A percentile compares a stretch with the other conserved stretches of the same genome.
phyloP scores from a whole-genome alignment of 2,888 invertebrate genomes.

The Agrenia bidenticulata region DNA sequence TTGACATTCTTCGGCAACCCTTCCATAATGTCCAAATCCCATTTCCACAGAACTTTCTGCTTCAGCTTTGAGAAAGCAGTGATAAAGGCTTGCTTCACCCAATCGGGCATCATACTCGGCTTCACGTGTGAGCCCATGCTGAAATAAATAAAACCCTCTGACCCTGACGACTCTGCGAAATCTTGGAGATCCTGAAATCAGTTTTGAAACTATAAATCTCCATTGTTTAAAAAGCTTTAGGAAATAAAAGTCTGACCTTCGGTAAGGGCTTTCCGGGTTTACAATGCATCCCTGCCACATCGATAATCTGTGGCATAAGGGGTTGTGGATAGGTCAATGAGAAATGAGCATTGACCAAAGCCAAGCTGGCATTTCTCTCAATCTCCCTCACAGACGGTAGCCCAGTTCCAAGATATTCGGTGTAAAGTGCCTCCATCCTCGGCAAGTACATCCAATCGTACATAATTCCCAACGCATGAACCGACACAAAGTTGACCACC shows the following conservation, averaged over 20 bases:
- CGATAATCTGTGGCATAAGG: slow-evolving; percentile 47
- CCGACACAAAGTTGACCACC: slow-evolving; percentile 24
- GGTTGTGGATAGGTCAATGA: slow-evolving; percentile 41
- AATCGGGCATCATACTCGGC: slow-evolving; percentile 76
- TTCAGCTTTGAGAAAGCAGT: slow-evolving; percentile 74
- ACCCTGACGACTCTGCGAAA: slow-evolving; percentile 47
- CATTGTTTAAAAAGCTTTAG: too few species aligned
- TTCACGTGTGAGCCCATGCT: slow-evolving; percentile 84
- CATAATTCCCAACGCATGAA: neutral
- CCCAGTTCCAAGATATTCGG: slow-evolving; percentile 25
- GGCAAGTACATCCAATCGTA: neutral
- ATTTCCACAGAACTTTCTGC: slow-evolving; percentile 81
- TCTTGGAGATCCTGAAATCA: slow-evolving; percentile 12
- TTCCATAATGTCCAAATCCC: slow-evolving; percentile 66
- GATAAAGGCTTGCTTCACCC: slow-evolving; percentile 68
- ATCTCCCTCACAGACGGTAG: slow-evolving; percentile 43
- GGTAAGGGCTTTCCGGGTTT: slow-evolving; percentile 46
- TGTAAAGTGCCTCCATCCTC: slow-evolving; percentile 26
- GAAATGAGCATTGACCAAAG: slow-evolving; percentile 50
- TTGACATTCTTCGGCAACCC: slow-evolving; percentile 65
- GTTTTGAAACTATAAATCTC: too few species aligned
- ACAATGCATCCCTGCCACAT: slow-evolving; percentile 53
- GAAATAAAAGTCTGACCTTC: slow-evolving; percentile 46
- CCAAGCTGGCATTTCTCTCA: slow-evolving; percentile 43
- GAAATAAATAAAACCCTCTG: slow-evolving; percentile 75